Percentiles rank a stretch among this genome's conserved stretches.
Evolutionary conservation across 23 tunicate species (phyloP).

Genomic region (Styela plicata): DNA sequence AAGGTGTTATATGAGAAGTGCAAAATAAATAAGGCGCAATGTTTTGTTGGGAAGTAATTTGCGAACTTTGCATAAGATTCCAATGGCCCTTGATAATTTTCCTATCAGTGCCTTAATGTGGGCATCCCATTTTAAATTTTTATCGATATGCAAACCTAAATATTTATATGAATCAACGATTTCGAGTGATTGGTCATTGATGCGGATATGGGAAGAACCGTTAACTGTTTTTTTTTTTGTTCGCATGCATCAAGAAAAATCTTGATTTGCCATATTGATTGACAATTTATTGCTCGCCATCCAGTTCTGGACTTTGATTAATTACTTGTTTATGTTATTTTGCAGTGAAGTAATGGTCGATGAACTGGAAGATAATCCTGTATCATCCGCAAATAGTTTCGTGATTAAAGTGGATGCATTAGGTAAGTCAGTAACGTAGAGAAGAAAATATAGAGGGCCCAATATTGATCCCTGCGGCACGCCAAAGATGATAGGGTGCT

Average conservation of each 20-base stretch:
- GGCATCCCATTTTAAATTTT: neutral
- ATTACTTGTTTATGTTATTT: neutral
- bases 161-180: neutral
- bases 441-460: neutral
- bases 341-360: neutral
- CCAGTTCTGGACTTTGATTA: neutral
- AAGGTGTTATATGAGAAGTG: too few relatives aligned
- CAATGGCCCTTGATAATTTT: neutral
- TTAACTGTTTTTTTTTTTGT: neutral
- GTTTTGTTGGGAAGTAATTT: too few relatives aligned
- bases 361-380: neutral
- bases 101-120: neutral
- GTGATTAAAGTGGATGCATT: neutral
- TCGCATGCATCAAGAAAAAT: neutral
- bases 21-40: too few relatives aligned
- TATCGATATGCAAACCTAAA: neutral
- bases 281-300: neutral
- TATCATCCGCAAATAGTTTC: neutral
- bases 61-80: neutral
- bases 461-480: neutral
- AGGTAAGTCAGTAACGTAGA: neutral
- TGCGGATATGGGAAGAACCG: neutral
- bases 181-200: neutral
- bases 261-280: neutral
- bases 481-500: neutral